phyloP scores from a whole-genome alignment of 2,888 invertebrate genomes.

The Coleophora flavipennella region DNA sequence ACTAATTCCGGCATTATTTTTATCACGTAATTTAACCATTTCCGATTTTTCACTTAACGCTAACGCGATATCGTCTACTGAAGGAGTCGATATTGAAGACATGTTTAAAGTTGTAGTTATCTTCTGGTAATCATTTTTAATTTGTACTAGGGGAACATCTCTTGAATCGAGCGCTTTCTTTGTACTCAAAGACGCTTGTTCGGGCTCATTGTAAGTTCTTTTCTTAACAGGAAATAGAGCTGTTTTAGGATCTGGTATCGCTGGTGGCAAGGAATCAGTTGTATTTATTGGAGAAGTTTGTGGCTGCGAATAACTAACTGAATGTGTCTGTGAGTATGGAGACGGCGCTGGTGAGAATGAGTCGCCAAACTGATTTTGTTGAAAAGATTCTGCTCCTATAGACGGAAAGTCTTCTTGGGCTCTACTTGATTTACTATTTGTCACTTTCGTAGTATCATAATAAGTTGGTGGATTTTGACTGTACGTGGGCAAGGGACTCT shows the following conservation, averaged over 20 bases:
- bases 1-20: slow-evolving; percentile 26
- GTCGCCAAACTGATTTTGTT: slow-evolving; percentile 60
- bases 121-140: slow-evolving; percentile 43
- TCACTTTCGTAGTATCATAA: slow-evolving; percentile 74
- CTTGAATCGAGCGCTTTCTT: slow-evolving; percentile 35
- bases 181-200: slow-evolving; percentile 35
- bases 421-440: slow-evolving; percentile 59
- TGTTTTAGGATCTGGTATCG: slow-evolving; percentile 40
- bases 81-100: slow-evolving; percentile 27
- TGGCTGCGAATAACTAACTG: slow-evolving; percentile 43
- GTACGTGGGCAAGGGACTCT: slow-evolving; percentile 58
- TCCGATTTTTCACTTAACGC: slow-evolving; percentile 58
- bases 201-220: slow-evolving; percentile 71
- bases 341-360: slow-evolving; percentile 51
- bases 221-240: slow-evolving; percentile 76
- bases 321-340: slow-evolving; percentile 45
- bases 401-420: slow-evolving; percentile 71
- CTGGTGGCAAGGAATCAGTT: background rate
- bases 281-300: slow-evolving; percentile 31
- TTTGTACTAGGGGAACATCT: slow-evolving; percentile 23
- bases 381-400: slow-evolving; percentile 68
- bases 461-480: slow-evolving; percentile 67
- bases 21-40: slow-evolving; percentile 42
- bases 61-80: slow-evolving; percentile 55
- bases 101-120: slow-evolving; percentile 29